Base-by-base conservation (phyloP, 2,113 vertebrate genomes). In the Columba janthina region DNA sequence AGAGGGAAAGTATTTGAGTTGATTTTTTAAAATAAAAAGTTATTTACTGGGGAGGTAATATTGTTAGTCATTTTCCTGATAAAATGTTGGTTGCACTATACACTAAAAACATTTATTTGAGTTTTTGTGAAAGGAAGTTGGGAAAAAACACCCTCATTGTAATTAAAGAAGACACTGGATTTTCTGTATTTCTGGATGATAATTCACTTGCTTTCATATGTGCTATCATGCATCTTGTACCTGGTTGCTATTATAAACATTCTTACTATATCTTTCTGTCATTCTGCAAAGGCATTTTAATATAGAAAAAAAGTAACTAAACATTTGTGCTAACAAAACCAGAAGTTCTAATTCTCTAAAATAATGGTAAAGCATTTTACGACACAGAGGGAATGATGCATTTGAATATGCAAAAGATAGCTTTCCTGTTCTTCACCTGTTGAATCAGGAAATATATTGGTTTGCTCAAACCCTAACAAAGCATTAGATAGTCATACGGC, bases 331-430 rank as follows among this genome's bases (percentile, higher is more conserved):
- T 60, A 76, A 64, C 17, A 88, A 15, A 75, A 2, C 0, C 22
- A 56, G 15, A 17, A 82, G 5, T 56, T 46, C 69, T 73, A 79
- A 42, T 85, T 83, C 31, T 57, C 4, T 31, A 19, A 25, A 64
- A 64, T 66, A 25, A 8, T 6, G 29, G 44, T 42, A 48, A 65
- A 64, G 4, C 5, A 51, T 26, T 85, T 93, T 89, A 62, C 48
- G 15, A 9, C 38, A 80, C 38, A 60, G 40, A 78, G 4, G 5
- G 8, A 65, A 24, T 0, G 1, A 36, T 56, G 10, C 9, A 60
- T 90, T 75, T 78, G 16, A 90, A 65, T 42, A 77, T 21, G 28
- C 8, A 48, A 58, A 57, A 70, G 2, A 58, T 22, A 57, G 64
- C 1, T 54, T 79, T 92, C 25, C 19, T 60, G 9, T 44, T 64